Evolutionary conservation across 2,888 invertebrate species (phyloP), one percentile per base, ranked within the genome.

Genomic region (Xanthia icteritia): DNA sequence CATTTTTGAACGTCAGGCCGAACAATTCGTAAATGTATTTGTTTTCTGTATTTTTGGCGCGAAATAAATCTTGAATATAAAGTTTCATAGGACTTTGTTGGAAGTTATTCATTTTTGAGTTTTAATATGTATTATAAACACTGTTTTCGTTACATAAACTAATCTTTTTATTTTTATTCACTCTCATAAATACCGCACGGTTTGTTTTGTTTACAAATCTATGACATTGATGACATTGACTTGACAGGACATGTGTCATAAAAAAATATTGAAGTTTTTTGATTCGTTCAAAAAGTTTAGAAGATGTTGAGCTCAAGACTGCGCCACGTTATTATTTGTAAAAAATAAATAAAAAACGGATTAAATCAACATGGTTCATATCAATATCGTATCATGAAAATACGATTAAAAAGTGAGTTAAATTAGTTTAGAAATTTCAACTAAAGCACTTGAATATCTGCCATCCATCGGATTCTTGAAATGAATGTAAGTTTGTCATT

Each of bases 1-100:
- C 85, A 79, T 96, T 96, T 89, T 96, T 96, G 85, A 96, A 96
- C 73, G 90, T 92, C 20, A 93, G 65, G 1, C 93, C 93, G 70
- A 96, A 96, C 27, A 96, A 84, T 87, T 95, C 94, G 83, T 95
- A 96, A 54, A 94, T 89, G 79, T 96, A 96, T 88, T 94, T 95
- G 86, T 94, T 94, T 82, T 92, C 90, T 20, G 90, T 91, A 74
- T 89, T 89, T 83, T 90, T 92, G 23, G 96, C 96, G 83, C 96
- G 95, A 87, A 92, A 96, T 74, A 96, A 91, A 78, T 96, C 96
- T 91, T 96, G 96, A 61, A 96, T 93, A 87, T 94, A 96, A 5
- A 96, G 72, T 87, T 96, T 96, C 36, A 96, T 23, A 0, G 96
- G 96, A 69, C 89, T 90, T 64, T 81, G 91, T 90, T 94, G 94